Percentiles rank a stretch among this genome's conserved stretches.
Conservation (phyloP, 2,888 invertebrate genomes). For the Quadriops clusia region DNA sequence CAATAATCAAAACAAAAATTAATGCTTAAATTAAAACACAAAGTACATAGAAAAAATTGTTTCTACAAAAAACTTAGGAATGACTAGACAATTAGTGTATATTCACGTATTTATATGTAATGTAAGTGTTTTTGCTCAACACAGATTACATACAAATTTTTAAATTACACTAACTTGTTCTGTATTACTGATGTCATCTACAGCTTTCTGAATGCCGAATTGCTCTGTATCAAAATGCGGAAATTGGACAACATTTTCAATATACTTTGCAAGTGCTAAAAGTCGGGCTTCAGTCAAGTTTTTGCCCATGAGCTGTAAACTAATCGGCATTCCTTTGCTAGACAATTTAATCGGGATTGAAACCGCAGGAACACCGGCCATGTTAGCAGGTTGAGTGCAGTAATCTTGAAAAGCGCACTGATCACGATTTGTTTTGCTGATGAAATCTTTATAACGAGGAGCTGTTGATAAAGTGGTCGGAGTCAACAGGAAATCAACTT, state of each 20-base stretch:
- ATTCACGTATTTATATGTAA: no score
- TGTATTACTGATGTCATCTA: slow-evolving; percentile 7
- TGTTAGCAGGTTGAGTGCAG: slow-evolving; percentile 92
- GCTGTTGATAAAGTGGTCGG: slow-evolving; percentile 87
- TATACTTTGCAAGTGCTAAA: slow-evolving; percentile 67
- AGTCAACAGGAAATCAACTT: slow-evolving; percentile 74
- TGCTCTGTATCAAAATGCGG: slow-evolving; percentile 32
- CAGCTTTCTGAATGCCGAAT: slow-evolving; percentile 3
- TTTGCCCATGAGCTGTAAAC: slow-evolving; percentile 80
- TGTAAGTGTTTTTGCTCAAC: neutral
- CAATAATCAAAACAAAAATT: no score
- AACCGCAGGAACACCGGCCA: slow-evolving; percentile 91
- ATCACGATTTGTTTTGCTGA: slow-evolving; percentile 65
- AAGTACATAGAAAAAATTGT: no score
- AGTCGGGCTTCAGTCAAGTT: slow-evolving; percentile 63
- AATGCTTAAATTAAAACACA: no score
- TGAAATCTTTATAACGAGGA: slow-evolving; percentile 68
- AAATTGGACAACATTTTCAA: slow-evolving; percentile 63
- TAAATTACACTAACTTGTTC: no score
- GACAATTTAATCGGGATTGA: slow-evolving; percentile 74
- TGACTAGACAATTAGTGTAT: no score
- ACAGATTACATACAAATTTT: slow-evolving; percentile 3
- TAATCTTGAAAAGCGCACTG: slow-evolving; percentile 85
- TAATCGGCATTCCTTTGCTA: slow-evolving; percentile 61
- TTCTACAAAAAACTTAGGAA: no score